These are phyloP conservation scores for Marmota monax DNA, from an alignment of 2,113 vertebrate species.

Conservation along the genomic window DNA sequence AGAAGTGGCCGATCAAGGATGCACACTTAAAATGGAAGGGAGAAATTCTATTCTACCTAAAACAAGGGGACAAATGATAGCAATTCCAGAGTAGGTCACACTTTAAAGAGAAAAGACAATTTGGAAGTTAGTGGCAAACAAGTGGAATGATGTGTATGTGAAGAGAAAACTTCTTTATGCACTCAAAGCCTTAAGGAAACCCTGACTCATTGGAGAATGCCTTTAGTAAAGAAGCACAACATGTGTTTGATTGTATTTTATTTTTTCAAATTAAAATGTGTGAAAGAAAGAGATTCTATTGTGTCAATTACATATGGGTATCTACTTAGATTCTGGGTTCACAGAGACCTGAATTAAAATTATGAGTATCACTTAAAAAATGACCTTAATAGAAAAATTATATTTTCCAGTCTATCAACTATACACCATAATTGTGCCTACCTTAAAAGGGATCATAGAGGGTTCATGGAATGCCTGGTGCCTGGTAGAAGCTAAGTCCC, in stretches of 20 bases:
- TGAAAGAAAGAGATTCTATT: background rate
- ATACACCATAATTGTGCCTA: background rate
- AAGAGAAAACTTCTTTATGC: background rate
- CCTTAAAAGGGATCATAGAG: background rate
- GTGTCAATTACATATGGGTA: background rate
- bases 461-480: background rate
- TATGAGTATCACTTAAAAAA: background rate
- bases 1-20: no score
- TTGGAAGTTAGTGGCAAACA: background rate
- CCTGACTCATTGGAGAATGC: background rate
- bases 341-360: background rate
- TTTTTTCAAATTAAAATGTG: background rate
- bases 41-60: no score
- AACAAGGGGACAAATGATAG: no score
- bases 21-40: no score
- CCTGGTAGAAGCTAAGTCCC: background rate
- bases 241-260: background rate
- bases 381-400: background rate
- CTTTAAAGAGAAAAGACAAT: background rate
- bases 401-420: background rate
- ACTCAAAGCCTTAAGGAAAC: background rate
- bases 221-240: background rate
- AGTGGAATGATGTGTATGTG: no score
- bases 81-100: background rate
- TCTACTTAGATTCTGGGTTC: background rate